These are phyloP conservation scores for Oxytorus armatus DNA, from an alignment of 2,888 invertebrate genomes.

Conservation along the genomic window DNA sequence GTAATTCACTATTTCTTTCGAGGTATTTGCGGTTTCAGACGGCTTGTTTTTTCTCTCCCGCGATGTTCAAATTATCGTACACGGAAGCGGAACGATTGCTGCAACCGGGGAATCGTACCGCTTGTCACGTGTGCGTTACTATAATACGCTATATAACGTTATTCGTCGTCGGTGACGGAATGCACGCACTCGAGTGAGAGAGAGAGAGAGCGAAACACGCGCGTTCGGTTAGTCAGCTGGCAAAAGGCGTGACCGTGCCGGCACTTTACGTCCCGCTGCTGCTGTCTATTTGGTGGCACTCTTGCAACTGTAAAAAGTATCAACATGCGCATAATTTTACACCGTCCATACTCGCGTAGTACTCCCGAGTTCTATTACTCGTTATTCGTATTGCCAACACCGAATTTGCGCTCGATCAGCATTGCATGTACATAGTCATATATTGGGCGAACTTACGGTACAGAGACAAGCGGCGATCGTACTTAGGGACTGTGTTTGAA, in stretches of 20 bases:
- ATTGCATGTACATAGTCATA: constrained; percentile 8
- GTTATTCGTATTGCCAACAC: constrained; percentile 15
- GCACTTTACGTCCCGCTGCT: constrained; percentile 62
- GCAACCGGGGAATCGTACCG: constrained; percentile 8
- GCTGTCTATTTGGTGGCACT: constrained; percentile 54
- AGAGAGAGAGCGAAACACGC: constrained; percentile 46
- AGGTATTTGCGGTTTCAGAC: constrained; percentile 23
- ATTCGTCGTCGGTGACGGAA: constrained; percentile 52
- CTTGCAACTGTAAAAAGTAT: constrained; percentile 65
- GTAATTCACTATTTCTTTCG: constrained; percentile 23
- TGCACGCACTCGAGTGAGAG: constrained; percentile 13
- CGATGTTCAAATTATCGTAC: constrained; percentile 25
- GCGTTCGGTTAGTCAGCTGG: constrained; percentile 70
- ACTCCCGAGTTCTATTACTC: constrained; percentile 6
- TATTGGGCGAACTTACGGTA: no score
- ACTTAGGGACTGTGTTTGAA: no score
- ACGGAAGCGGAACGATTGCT: constrained; percentile 37
- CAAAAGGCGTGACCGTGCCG: constrained; percentile 70
- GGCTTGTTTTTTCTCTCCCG: constrained; percentile 12
- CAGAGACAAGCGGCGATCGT: no score
- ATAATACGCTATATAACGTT: constrained; percentile 48
- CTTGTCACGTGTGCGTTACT: constrained; percentile 48
- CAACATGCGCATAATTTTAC: constrained; percentile 69
- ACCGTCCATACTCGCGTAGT: constrained; percentile 59
- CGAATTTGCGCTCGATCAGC: constrained; percentile 10